These are phyloP conservation scores for Lathamus discolor DNA, from an alignment of 2,113 vertebrate genomes.

Conservation along the genomic window DNA sequence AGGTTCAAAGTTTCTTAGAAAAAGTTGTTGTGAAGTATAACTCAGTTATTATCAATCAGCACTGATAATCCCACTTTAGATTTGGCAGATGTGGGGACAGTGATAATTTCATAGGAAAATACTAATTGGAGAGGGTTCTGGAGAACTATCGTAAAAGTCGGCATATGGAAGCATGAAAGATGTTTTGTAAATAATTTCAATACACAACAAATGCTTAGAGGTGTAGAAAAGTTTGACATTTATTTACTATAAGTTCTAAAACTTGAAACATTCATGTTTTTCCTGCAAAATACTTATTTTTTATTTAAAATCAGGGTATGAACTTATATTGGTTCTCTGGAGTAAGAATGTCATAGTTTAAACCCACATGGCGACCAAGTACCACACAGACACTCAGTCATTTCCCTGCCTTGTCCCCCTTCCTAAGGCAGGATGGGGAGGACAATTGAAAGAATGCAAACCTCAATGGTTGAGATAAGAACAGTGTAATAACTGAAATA, in stretches of 20 bases:
- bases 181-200: not conserved
- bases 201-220: not conserved
- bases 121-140: not conserved
- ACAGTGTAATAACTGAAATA: not conserved
- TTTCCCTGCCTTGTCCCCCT: not conserved
- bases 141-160: not conserved
- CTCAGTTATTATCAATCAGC: not conserved
- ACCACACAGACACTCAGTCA: not conserved
- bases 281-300: not conserved
- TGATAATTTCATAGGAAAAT: not conserved
- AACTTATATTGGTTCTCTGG: not conserved
- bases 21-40: not conserved
- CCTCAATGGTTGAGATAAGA: not conserved
- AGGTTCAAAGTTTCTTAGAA: not conserved
- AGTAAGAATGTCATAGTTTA: not conserved
- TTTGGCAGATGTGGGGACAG: not conserved
- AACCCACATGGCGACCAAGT: not conserved
- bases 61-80: not conserved
- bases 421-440: not conserved
- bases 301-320: not conserved
- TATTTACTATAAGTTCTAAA: not conserved
- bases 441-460: not conserved
- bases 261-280: not conserved
- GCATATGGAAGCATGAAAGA: not conserved
- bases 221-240: not conserved